Base-by-base conservation (phyloP, 2,797 vertebrate genomes). In the Telmatherina bonti region DNA sequence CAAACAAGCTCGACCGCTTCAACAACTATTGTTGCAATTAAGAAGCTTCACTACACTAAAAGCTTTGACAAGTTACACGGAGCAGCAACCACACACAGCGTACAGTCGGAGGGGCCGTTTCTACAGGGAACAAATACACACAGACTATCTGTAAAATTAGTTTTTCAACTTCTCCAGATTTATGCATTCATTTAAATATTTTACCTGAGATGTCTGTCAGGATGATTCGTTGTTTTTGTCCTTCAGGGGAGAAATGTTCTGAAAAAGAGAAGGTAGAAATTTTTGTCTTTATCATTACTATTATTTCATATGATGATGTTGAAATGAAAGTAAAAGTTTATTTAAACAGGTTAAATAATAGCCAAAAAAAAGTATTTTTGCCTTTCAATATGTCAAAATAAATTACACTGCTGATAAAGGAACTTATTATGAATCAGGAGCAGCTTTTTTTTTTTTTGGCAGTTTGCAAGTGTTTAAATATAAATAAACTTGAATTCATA, bases 1-100 rank as follows among this genome's bases (percentile, higher is more conserved):
- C 84, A 81, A 79, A 91, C 87, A 81, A 76, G 81, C 70, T 74
- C 66, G 69, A 85, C 56, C 85, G 67, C 82, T 93, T 91, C 74
- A 88, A 87, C 87, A 86, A 92, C 87, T 89, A 92, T 90, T 81
- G 86, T 79, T 88, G 84, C 88, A 89, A 88, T 90, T 85, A 84
- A 86, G 74, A 73, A 85, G 79, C 74, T 54, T 77, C 65, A 82
- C 74, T 74, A 76, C 87, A 78, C 78, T 92, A 85, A 93, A 90
- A 91, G 91, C 90, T 91, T 78, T 81, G 87, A 86, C 85, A 83
- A 76, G 71, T 74, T 78, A 74, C 88, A 79, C 59, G 79, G 70
- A 81, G 73, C 69, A 55, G 59, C 60, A 72, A 75, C 69, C 76
- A 36, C 70, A 41, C 70, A 79, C 33, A 41, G 6, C 74, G n/a